Base-by-base conservation (phyloP, 2,113 vertebrate genomes). In the Python bivittatus region DNA sequence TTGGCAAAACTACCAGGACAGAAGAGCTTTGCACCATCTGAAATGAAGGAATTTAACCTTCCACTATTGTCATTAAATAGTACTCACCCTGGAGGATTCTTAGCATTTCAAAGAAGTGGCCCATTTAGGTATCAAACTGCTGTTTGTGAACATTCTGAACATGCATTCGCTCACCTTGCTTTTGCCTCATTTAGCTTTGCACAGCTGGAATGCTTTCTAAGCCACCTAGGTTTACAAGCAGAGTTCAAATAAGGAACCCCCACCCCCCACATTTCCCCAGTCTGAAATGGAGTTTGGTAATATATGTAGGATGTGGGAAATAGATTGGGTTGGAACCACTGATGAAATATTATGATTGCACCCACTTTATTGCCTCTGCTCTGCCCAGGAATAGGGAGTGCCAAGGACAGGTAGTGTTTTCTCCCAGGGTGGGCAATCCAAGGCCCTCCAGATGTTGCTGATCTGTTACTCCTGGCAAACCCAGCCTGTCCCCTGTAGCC, bases 61-160 rank as follows among this genome's bases (percentile, higher is more conserved):
- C 54, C 11, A 54, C 38, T 60, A 23, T 38, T 20, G n/a, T 54
- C 57, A 87, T 72, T 89, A 90, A 13, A 1, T 15, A 29, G 29
- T 79, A 93, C 68, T 89, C 93, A 57, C 38, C 11, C 44, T 72
- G 22, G 48, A 92, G 88, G n/a, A 15, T 58, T 25, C 22, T n/a
- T 92, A 91, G 58, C 61, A 56, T 88, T 88, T 93, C 86, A 15
- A 90, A 90, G 23, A 4, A 72, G 5, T 48, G 0, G 89, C 27
- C 91, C 0, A 61, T 94, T 95, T 84, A 91, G 91, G 90, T 13
- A 57, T 60, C 61, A 23, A 93, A 89, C 20, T n/a, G 48, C 68
- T 58, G 38, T 61, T 33, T 56, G 11, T 68, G 33, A 64, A 64
- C 22, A 27, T 38, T 38, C 68, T 38, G n/a, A 38, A 38, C n/a